phyloP scores from a whole-genome alignment of 2,888 invertebrate genomes.

The Scaptodrosophila latifasciaeformis region DNA sequence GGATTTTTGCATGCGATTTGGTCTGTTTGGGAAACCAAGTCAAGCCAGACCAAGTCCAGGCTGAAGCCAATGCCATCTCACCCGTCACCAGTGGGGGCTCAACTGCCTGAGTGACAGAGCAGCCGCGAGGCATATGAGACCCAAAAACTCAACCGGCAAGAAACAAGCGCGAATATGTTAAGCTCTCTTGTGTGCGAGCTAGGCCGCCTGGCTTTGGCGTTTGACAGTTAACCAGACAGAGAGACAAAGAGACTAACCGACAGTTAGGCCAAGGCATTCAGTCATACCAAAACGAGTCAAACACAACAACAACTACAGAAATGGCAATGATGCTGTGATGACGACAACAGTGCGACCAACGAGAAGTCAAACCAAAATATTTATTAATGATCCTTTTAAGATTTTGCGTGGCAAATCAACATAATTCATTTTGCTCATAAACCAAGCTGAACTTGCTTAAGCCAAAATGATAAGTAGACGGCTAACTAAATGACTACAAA shows the following conservation, averaged over 20 bases:
- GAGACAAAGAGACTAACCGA: constrained; percentile 5
- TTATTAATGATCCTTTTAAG: constrained; percentile 74
- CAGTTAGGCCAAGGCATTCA: not conserved
- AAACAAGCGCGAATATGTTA: constrained; percentile 39
- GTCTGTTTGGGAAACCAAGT: constrained; percentile 30
- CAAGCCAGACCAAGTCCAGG: not conserved
- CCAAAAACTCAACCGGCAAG: not conserved
- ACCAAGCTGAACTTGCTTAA: constrained; percentile 39
- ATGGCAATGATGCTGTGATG: constrained; percentile 11
- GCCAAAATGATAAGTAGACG: too few species aligned
- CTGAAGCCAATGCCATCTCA: too few species aligned
- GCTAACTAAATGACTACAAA: too few species aligned
- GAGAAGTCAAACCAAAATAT: constrained; percentile 51
- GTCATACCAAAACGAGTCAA: constrained; percentile 7
- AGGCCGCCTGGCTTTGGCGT: constrained; percentile 23
- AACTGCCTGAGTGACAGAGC: constrained; percentile 45
- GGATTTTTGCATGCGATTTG: constrained; percentile 62
- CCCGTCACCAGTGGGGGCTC: constrained; percentile 34
- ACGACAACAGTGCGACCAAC: constrained; percentile 14
- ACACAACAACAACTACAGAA: constrained; percentile 2
- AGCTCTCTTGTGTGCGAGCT: constrained; percentile 32
- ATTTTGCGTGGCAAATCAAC: constrained; percentile 70
- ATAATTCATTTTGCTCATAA: constrained; percentile 73
- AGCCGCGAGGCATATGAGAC: constrained; percentile 24
- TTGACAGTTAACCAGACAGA: constrained; percentile 36